Percentiles rank a stretch among this genome's conserved stretches.
phyloP scores from a whole-genome alignment of 37 sponge, comb jelly and placozoan species.

The Tethya wilhelma region DNA sequence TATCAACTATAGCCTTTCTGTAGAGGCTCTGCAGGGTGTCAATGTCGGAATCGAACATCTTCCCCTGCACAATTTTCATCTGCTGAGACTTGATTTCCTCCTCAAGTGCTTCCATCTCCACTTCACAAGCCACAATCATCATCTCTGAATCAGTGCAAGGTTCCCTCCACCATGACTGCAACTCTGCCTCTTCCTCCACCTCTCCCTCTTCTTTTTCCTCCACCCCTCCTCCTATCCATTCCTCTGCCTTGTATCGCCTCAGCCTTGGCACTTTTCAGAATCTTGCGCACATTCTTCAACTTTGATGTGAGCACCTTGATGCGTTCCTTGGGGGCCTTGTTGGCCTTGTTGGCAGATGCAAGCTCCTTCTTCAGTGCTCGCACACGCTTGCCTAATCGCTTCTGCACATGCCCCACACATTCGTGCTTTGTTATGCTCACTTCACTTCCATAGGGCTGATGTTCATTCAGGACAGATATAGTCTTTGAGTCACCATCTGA shows the following conservation, averaged over 20 bases:
- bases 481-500: slow-evolving; percentile 34
- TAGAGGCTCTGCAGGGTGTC: slow-evolving; percentile 16
- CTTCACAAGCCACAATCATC: slow-evolving; percentile 1
- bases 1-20: neutral
- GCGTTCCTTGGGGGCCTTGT: slow-evolving; percentile 12
- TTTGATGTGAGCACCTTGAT: slow-evolving; percentile 2
- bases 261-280: slow-evolving; percentile 1
- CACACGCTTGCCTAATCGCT: slow-evolving; percentile 1
- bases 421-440: neutral
- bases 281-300: neutral
- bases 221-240: neutral
- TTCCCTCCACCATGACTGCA: neutral
- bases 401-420: slow-evolving; percentile 13
- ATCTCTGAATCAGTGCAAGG: slow-evolving; percentile 9
- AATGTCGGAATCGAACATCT: slow-evolving; percentile 12
- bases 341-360: neutral
- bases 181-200: neutral
- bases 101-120: slow-evolving; percentile 13
- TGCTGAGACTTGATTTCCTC: neutral
- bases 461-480: neutral
- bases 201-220: neutral
- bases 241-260: neutral
- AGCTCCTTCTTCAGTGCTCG: slow-evolving; percentile 16
- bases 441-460: neutral
- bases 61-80: neutral